Conservation (phyloP, 92 coral and sea anemone genomes). For the Hydrozoanthus gracilis region DNA sequence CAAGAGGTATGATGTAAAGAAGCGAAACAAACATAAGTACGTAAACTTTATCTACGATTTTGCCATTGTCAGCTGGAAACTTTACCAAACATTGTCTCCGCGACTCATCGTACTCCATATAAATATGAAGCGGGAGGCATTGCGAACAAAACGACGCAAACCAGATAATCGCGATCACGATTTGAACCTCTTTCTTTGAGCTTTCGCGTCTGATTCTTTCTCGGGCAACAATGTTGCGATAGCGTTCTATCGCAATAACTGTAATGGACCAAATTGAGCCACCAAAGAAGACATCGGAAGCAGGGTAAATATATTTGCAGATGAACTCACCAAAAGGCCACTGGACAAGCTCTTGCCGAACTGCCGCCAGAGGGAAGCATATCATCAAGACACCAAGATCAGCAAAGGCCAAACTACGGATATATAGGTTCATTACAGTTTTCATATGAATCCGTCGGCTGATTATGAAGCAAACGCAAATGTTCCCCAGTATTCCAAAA, state of each 20-base stretch:
- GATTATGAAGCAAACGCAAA: conserved; percentile 15
- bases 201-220: conserved; percentile 17
- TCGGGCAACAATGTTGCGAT: conserved; percentile 40
- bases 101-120: conserved; percentile 13
- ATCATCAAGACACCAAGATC: conserved; percentile 22
- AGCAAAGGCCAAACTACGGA: conserved; percentile 39
- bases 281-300: conserved; percentile 28
- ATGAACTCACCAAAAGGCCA: conserved; percentile 41
- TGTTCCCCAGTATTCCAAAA: conserved; percentile 29
- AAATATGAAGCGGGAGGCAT: conserved; percentile 23
- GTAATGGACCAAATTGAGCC: conserved; percentile 44
- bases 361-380: conserved; percentile 10
- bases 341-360: conserved; percentile 5
- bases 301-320: conserved; percentile 35
- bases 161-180: conserved; percentile 18
- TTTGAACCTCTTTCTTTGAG: conserved; percentile 21
- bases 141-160: conserved; percentile 8
- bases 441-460: neutral
- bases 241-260: conserved; percentile 34
- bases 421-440: conserved; percentile 37
- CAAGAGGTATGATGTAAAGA: conserved; percentile 26
- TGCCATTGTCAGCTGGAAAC: neutral
- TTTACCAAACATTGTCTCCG: neutral
- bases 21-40: neutral
- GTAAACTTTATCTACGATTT: neutral